phyloP scores from a whole-genome alignment of 2,113 vertebrate species.

The Xenopus laevis region DNA sequence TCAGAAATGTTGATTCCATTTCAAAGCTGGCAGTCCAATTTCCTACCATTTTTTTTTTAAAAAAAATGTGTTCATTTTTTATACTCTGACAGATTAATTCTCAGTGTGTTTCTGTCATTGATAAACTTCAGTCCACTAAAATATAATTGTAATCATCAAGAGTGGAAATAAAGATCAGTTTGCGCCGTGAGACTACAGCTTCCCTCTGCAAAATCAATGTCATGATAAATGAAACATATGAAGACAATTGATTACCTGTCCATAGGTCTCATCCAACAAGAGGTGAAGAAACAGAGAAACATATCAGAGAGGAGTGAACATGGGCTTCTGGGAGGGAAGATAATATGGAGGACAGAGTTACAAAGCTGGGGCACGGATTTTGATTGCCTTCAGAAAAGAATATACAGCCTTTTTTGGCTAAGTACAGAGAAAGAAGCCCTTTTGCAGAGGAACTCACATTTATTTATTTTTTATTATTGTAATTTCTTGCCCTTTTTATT shows the following conservation, averaged over 20 bases:
- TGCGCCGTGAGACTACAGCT: background rate
- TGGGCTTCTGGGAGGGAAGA: background rate
- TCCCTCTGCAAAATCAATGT: constrained; percentile 11
- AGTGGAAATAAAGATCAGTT: constrained; percentile 7
- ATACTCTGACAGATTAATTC: background rate
- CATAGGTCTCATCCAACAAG: background rate
- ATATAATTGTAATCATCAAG: constrained; percentile 8
- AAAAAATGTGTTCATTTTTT: background rate
- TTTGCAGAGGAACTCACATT: too few relatives aligned
- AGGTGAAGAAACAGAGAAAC: constrained; percentile 3
- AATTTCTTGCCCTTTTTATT: too few relatives aligned
- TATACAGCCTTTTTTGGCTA: too few relatives aligned
- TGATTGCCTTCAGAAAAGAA: too few relatives aligned
- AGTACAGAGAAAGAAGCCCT: too few relatives aligned
- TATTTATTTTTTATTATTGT: too few relatives aligned
- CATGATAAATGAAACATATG: constrained; percentile 25
- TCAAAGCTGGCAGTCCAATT: too few relatives aligned
- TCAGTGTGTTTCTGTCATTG: background rate
- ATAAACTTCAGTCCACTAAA: constrained; percentile 7
- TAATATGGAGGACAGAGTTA: background rate
- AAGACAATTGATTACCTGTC: constrained; percentile 19
- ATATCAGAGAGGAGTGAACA: background rate
- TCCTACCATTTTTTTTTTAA: background rate
- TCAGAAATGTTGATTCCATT: too few relatives aligned
- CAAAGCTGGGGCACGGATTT: too few relatives aligned